These are phyloP conservation scores for Taenaris catops DNA, from an alignment of 2,888 invertebrate genomes.

Conservation along the genomic window DNA sequence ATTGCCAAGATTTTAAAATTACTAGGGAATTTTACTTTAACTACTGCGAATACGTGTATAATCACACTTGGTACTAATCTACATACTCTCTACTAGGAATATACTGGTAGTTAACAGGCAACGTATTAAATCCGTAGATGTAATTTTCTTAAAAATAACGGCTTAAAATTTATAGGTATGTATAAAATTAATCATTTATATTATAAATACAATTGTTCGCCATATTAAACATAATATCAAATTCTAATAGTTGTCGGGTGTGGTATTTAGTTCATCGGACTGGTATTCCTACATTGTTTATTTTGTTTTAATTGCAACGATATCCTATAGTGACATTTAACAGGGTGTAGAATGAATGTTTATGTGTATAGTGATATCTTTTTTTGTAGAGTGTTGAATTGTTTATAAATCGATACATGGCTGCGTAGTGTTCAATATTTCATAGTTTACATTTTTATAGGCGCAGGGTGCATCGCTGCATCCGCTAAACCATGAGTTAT, in stretches of 20 bases:
- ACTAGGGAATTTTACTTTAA: too few relatives aligned
- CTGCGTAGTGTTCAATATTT: constrained; percentile 39
- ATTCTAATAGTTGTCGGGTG: constrained; percentile 52
- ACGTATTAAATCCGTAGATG: too few relatives aligned
- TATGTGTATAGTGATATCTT: constrained; percentile 29
- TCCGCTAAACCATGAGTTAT: constrained; percentile 90
- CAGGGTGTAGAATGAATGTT: constrained; percentile 32
- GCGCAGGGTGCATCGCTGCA: constrained; percentile 81
- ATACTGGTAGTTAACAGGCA: too few relatives aligned
- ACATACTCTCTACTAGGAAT: too few relatives aligned
- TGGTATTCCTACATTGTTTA: constrained; percentile 51
- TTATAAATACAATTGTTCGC: constrained; percentile 2
- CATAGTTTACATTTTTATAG: constrained; percentile 62
- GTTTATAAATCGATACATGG: constrained; percentile 43
- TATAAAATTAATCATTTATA: constrained; percentile 13
- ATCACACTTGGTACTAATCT: too few relatives aligned
- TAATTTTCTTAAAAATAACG: too few relatives aligned
- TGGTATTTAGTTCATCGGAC: constrained; percentile 63
- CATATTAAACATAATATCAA: constrained; percentile 25
- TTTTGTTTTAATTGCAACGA: constrained; percentile 52
- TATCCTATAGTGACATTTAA: constrained; percentile 36
- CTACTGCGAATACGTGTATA: too few relatives aligned
- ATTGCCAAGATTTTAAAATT: too few relatives aligned
- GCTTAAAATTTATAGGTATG: constrained; percentile 47
- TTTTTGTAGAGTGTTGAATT: constrained; percentile 22